Evolutionary conservation across 2,113 vertebrate genomes (phyloP), one percentile per base, ranked within the genome.

Genomic region (Corydoras sp.): DNA sequence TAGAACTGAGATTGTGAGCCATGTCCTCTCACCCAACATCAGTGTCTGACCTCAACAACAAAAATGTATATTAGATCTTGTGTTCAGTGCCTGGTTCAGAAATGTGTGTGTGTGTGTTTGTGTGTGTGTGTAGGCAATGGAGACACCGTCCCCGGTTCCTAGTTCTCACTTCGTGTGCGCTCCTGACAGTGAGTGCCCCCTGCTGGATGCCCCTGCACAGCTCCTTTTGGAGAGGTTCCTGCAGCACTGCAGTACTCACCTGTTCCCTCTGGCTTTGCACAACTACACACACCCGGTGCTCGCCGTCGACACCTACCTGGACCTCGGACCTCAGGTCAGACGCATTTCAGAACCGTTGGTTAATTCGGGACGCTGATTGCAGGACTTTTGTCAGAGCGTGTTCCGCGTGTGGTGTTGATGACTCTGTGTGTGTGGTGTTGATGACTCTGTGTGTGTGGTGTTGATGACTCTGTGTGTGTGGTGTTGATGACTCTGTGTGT

Each of bases 201-300:
- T 98, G 30, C 68, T 99, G 76, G 93, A 93, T 10, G 95, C 95
- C 7, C 97, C 97, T 0, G 91, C 96, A 4, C 96, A 99, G 83
- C 96, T 98, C 75, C 92, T 99, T 11, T 87, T 99, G 77, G 97
- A 99, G 85, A 98, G 89, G 78, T 99, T 98, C 85, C 93, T 99
- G 73, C 94, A 97, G 80, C 92, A 91, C 0, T 93, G 94, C 2
- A 93, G 94, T 0, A 92, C 92, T 85, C 92, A 91, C 78, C 89
- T 99, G 64, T 99, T 98, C 83, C 97, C 97, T 0, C 94, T 93
- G 83, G 95, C 94, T 24, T 79, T 93, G 48, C 83, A 85, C 29
- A 97, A 95, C 88, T 89, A 89, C 74, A 91, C 79, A 86, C 95
- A 93, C 86, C 97, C 96, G 0, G 90, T 99, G 58, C 35, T 99